Base-by-base conservation (phyloP, 2,797 vertebrate species). In the Epinephelus coioides region DNA sequence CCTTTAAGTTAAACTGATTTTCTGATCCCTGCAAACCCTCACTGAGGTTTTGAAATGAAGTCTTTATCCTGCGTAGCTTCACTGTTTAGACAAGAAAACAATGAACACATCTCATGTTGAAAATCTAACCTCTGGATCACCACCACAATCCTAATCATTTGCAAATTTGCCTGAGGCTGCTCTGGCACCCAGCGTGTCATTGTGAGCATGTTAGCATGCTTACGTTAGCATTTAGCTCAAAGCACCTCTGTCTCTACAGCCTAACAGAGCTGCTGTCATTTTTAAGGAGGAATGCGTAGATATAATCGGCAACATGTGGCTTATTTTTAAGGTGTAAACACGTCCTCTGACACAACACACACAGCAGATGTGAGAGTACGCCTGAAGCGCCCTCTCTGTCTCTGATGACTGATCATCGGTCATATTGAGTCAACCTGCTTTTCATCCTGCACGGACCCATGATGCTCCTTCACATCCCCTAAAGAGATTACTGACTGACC, bases 401-500 rank as follows among this genome's bases (percentile, higher is more conserved):
- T 78, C 55, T 43, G n/a, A 25, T 75, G 50, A 21, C 59, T 66
- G 64, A 86, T 66, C 60, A 86, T 79, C 59, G 61, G 40, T 78
- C 68, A 59, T n/a, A 44, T 49, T 82, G 57, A 83, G 64, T 87
- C 69, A 74, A 27, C 50, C 79, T 64, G 79, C 73, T 76, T 14
- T 85, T 82, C 83, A 85, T 85, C 63, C 54, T 27, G 43, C 47
- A 49, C 61, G 21, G 79, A 60, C 71, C 73, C 73, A 6, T 17
- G 56, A 43, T 69, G 67, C 69, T 78, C 49, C 57, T 65, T 70
- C 81, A 68, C 19, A 8, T 72, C 73, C 73, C 38, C 61, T 86
- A 51, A 89, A 86, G 74, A 83, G 84, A 88, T 93, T 86, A 90
- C 44, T 9, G 55, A 23, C 68, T 76, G 88, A 91, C 90, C 79